Evolutionary conservation across 2,797 vertebrate species (phyloP).

Genomic region (Eupleurogrammus muticus): DNA sequence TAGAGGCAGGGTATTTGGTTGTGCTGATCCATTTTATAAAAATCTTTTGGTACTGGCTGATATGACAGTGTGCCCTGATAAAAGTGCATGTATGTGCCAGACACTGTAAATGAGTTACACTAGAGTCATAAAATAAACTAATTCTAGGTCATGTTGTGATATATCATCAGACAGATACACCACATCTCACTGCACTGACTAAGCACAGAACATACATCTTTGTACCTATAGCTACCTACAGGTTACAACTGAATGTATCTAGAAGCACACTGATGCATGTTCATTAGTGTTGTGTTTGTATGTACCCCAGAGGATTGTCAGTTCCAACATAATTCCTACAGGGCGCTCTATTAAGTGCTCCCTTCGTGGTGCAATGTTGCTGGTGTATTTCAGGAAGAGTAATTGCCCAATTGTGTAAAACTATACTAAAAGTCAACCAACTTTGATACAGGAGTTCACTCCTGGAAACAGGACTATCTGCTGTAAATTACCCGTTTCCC

Average conservation of each 20-base stretch:
- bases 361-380: not conserved
- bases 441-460: too few species aligned
- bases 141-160: conserved; percentile 4
- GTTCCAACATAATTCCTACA: too few species aligned
- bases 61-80: conserved; percentile 22
- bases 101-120: conserved; percentile 58
- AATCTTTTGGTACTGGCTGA: conserved; percentile 3
- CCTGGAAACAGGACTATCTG: conserved; percentile 1
- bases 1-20: not conserved
- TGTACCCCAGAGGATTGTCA: too few species aligned
- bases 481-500: too few species aligned
- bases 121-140: not conserved
- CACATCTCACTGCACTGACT: conserved; percentile 6
- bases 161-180: conserved; percentile 3
- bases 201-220: conserved; percentile 3
- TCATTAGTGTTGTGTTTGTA: too few species aligned
- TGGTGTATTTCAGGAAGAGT: not conserved
- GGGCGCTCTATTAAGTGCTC: too few species aligned
- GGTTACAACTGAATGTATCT: too few species aligned
- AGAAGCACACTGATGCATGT: not conserved
- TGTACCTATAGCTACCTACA: conserved; percentile 1
- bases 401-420: not conserved
- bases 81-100: not conserved
- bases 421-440: not conserved
- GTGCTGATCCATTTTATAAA: not conserved